A percentile compares a stretch with the other conserved stretches of the same genome.
These are phyloP conservation scores for Anhinga rufa DNA, from an alignment of 2,113 vertebrate genomes.

Conservation along the genomic window DNA sequence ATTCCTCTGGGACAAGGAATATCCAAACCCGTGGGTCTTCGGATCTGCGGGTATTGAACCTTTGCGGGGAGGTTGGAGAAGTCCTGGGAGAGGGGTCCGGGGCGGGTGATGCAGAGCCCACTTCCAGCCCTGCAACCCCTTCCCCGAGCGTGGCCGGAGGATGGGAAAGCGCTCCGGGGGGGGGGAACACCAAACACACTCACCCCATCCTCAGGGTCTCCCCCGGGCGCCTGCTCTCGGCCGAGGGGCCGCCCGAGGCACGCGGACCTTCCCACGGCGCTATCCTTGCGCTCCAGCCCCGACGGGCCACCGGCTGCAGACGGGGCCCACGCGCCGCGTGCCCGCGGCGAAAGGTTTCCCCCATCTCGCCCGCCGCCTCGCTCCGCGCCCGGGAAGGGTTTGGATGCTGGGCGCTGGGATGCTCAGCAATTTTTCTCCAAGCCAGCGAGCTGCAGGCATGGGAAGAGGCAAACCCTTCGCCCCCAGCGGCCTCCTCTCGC, in stretches of 20 bases:
- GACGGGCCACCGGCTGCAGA: neutral
- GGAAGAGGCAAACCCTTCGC: neutral
- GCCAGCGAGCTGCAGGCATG: neutral
- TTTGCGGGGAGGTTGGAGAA: neutral
- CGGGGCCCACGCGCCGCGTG: no score
- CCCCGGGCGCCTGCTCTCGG: neutral
- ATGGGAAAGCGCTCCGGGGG: neutral
- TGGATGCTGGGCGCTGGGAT: neutral
- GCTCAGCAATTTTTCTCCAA: neutral
- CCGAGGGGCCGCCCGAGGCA: no score
- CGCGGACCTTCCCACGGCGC: fast-evolving
- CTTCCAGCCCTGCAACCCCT: neutral
- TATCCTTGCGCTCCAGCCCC: neutral
- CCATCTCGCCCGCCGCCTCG: no score
- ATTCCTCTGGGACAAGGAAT: neutral
- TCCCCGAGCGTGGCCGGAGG: fast-evolving
- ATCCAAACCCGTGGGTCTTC: neutral
- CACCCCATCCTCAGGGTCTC: neutral
- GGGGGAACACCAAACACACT: fast-evolving
- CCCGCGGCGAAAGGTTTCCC: neutral
- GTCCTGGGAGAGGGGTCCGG: neutral
- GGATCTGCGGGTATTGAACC: neutral
- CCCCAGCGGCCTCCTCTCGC: neutral
- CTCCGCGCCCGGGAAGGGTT: neutral
- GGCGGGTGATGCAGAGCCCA: neutral